Evolutionary conservation across 2,113 vertebrate genomes (phyloP).

Genomic region (Tupaia chinensis): DNA sequence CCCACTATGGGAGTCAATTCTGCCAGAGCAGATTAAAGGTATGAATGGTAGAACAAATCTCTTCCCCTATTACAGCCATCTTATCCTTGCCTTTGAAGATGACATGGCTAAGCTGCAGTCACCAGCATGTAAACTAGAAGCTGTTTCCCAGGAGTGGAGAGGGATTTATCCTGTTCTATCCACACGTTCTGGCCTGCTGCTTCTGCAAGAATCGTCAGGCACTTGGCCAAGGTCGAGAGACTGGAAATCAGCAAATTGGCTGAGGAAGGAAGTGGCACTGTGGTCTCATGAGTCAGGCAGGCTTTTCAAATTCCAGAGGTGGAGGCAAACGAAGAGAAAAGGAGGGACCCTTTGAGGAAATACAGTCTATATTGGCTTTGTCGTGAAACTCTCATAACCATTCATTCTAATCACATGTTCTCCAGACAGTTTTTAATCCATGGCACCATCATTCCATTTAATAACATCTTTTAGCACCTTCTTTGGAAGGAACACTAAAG

Average conservation of each 20-base stretch:
- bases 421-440: neutral
- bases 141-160: neutral
- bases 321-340: neutral
- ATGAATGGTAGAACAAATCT: neutral
- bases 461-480: neutral
- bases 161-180: neutral
- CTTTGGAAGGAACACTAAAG: neutral
- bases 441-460: neutral
- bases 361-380: neutral
- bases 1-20: neutral
- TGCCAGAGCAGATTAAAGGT: neutral
- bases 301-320: neutral
- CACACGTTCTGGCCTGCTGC: neutral
- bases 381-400: neutral
- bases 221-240: neutral
- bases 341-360: neutral
- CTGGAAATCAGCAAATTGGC: neutral
- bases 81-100: slow-evolving; percentile 16
- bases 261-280: neutral
- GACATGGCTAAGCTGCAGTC: slow-evolving; percentile 33
- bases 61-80: slow-evolving; percentile 14
- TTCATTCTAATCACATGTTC: neutral
- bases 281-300: no score
- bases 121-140: neutral
- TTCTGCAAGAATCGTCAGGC: neutral